Evolutionary conservation across 2,888 invertebrate species (phyloP), one percentile per base, ranked within the genome.

Genomic region (Hoplodrina blanda): DNA sequence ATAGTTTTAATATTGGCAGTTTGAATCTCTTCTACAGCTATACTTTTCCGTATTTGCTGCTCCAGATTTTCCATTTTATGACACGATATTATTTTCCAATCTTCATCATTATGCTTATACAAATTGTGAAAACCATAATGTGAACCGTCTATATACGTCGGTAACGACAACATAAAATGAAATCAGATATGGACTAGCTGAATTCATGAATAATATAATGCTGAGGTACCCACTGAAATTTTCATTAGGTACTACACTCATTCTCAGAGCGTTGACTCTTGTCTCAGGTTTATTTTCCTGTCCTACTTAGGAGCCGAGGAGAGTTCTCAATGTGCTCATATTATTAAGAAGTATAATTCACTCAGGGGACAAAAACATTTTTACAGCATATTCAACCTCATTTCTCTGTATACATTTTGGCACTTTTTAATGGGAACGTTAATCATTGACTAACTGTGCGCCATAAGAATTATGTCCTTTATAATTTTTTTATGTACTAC

Each of bases 231-330:
- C 69, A 15, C 78, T 83, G 73, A 83, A 85, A 80, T 76, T 78
- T 81, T 69, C 67, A 78, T 77, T 76, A 46, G 46, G 15, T 46
- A 75, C 69, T 70, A 76, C 54, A 74, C 83, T 80, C 78, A 66
- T 77, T 79, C 66, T 62, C 69, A 53, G 78, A 77, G 72, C 80
- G 74, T 83, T 79, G 78, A 77, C 77, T 74, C 62, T 59, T 66
- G 65, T 77, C 70, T 82, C 78, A 80, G 67, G 71, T 81, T 85
- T 86, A 87, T 89, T 89, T 87, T 87, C 86, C 83, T 88, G 89
- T 81, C 64, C 89, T 84, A 86, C 81, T 90, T 88, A 67, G 55
- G 65, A 61, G 69, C 44, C 52, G 55, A 63, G 61, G 52, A 68
- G 73, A 74, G 77, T 71, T 46, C 57, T 69, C 60, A 57, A 76